These are phyloP conservation scores for Sesia bembeciformis DNA, from an alignment of 2,888 invertebrate genomes.

Conservation along the genomic window DNA sequence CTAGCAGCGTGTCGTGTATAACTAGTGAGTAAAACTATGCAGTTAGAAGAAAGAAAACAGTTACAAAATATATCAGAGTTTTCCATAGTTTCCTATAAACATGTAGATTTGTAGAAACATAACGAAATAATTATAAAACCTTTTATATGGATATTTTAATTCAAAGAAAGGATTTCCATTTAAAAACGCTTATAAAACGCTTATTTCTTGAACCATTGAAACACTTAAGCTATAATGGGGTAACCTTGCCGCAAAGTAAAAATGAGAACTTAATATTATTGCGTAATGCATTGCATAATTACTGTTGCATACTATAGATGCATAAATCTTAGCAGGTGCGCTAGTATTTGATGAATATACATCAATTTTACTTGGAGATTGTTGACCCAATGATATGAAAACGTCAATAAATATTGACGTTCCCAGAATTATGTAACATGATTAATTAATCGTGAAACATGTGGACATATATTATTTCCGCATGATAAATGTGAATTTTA, in stretches of 20 bases:
- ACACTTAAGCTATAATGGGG: slow-evolving; percentile 1
- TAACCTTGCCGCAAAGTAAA: slow-evolving; percentile 5
- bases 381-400: background rate
- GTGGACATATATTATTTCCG: too few relatives aligned
- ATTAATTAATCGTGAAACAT: too few relatives aligned
- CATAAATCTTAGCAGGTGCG: background rate
- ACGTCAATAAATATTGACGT: background rate
- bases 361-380: background rate
- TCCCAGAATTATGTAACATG: too few relatives aligned
- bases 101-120: too few relatives aligned
- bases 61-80: too few relatives aligned
- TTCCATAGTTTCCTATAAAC: too few relatives aligned
- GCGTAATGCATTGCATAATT: slow-evolving; percentile 1
- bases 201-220: background rate
- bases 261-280: slow-evolving; percentile 1
- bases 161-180: background rate
- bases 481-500: too few relatives aligned
- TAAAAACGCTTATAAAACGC: background rate
- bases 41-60: too few relatives aligned
- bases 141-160: background rate
- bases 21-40: too few relatives aligned
- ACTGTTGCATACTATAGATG: background rate
- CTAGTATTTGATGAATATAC: background rate
- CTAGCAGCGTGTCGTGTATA: too few relatives aligned
- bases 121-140: background rate